Conservation (phyloP, 2,797 vertebrate species). For the Thaleichthys pacificus region DNA sequence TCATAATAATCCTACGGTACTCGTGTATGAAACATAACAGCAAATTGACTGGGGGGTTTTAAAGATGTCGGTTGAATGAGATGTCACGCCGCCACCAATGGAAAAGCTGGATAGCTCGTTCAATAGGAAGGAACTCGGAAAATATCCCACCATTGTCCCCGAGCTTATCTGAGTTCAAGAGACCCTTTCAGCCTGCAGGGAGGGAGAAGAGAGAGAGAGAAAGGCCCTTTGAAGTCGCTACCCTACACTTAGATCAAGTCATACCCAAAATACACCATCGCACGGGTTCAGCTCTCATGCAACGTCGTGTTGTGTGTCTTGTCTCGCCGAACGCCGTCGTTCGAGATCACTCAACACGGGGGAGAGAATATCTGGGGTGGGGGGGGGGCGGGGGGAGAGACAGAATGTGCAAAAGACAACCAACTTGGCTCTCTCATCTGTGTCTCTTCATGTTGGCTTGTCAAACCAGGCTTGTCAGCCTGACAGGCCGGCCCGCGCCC, state of each 20-base stretch:
- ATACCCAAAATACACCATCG: constrained; percentile 12
- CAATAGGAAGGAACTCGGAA: background rate
- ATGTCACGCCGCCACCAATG: background rate
- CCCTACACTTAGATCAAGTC: constrained; percentile 15
- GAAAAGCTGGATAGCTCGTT: background rate
- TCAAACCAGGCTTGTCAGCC: background rate
- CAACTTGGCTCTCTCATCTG: background rate
- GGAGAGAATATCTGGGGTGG: background rate
- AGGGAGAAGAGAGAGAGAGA: background rate
- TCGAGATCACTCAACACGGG: background rate
- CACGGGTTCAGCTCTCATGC: constrained; percentile 22
- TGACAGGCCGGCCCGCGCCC: background rate
- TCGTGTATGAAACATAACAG: background rate
- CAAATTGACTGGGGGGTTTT: background rate
- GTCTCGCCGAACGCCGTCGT: background rate
- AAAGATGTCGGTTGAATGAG: background rate
- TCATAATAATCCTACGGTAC: background rate
- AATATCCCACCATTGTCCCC: background rate
- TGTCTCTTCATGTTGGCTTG: constrained; percentile 7
- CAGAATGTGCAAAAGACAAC: background rate
- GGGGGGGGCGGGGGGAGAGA: no score
- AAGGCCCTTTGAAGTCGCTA: background rate
- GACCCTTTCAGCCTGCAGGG: background rate
- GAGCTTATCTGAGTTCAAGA: background rate
- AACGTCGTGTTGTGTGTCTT: background rate